Evolutionary conservation across 2,113 vertebrate species (phyloP), one percentile per base, ranked within the genome.

Genomic region (Rhineura floridana): DNA sequence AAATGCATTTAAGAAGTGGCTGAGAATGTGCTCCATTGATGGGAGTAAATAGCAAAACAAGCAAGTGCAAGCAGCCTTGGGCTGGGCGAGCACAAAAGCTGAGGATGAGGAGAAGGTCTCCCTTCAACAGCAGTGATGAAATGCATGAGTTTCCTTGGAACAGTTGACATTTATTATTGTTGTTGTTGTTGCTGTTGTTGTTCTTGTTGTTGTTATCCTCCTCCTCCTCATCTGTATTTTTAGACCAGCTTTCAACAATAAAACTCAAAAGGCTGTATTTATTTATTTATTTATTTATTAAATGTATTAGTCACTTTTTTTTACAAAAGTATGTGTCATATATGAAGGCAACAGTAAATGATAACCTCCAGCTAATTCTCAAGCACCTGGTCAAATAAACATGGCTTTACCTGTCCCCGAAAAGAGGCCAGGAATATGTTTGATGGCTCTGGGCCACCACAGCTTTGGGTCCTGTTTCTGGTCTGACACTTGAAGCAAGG

Each of bases 1-100:
- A 97, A 97, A 96, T 94, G 92, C 94, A 95, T 96, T 96, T 95
- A 96, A 96, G 95, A 89, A 94, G 94, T 89, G 92, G 91, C 96
- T 96, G 97, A 96, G 95, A 95, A 96, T 95, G 95, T 96, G 90
- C 95, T 96, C 95, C 93, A 93, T 94, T 92, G 94, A 95, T 95
- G 95, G 92, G 94, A 96, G 96, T 95, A 96, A 94, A 94, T 92
- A 93, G 92, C 88, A 93, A 95, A 96, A 94, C 94, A 95, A 93
- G 95, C 92, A 95, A 95, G 93, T 93, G 94, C 95, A 95, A 95
- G 93, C 93, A 92, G 94, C 75, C 81, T 83, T 78, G 46, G 82
- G 91, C 0, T 89, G 90, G 95, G 93, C 93, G 94, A 96, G 96
- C 92, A 95, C 93, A 95, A 94, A 82, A 93, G 94, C 95, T 96